Evolutionary conservation across 2,113 vertebrate species (phyloP), one percentile per base, ranked within the genome.

Genomic region (Salvelinus sp.): DNA sequence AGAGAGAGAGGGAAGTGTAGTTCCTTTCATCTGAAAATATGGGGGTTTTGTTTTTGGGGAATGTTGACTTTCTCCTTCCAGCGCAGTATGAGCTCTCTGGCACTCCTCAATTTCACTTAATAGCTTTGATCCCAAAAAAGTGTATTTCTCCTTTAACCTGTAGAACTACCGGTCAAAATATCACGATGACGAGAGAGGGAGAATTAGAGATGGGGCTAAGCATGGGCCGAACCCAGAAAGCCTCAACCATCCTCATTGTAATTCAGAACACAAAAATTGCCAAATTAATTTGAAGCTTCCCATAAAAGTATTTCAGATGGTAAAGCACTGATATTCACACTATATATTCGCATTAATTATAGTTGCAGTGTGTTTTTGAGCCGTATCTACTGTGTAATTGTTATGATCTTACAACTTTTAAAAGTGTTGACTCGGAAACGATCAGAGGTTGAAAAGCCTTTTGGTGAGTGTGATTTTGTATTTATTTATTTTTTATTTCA

Each of bases 21-120:
- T 69, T 60, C 22, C 23, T 72, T 82, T 48, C 71, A 79, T 87
- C 70, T 70, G 57, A 18, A 4, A 67, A 48, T 16, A 54, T 25
- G 62, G 14, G 13, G 30, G 7, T 23, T 78, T 62, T 58, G 22
- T 20, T 69, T 75, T 72, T 22, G 16, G 13, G 12, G 27, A 74
- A 13, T 76, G 71, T 63, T 58, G 2, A 50, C 12, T 76, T 78
- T 76, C 1, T 60, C 65, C 20, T 73, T 13, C 64, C 69, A 70
- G 73, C 72, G 48, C 62, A 64, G 48, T 18, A 12, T 63, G 7
- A 60, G 72, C 44, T 38, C 6, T 38, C 33, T 75, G 64, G 27
- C 54, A 50, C 66, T 74, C 72, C 6, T 67, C 22, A 6, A 62
- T 78, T 75, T 73, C 12, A 23, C 4, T 63, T 63, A 63, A 25